phyloP scores from a whole-genome alignment of 2,797 vertebrate species.

The Antrozous pallidus region DNA sequence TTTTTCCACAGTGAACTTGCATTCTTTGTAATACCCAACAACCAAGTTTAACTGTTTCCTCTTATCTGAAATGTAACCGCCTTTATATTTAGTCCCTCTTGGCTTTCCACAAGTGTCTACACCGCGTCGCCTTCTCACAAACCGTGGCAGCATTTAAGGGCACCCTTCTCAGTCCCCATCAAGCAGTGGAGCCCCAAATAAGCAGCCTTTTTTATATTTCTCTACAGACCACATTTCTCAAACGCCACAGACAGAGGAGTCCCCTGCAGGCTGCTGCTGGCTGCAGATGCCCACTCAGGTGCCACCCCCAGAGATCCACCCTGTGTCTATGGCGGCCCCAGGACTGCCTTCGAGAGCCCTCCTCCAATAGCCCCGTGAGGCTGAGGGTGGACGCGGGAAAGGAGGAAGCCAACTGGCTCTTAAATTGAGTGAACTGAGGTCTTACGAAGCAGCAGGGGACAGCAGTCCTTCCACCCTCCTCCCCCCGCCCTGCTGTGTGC shows the following conservation, averaged over 20 bases:
- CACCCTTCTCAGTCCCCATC: background rate
- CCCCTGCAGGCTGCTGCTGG: background rate
- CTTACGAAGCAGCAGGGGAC: background rate
- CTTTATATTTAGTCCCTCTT: background rate
- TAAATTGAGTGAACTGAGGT: background rate
- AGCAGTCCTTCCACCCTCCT: background rate
- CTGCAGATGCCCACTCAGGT: background rate
- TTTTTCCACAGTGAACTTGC: background rate
- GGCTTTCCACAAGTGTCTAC: background rate
- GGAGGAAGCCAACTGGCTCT: background rate
- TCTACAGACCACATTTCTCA: background rate
- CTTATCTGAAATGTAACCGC: background rate
- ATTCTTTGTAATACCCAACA: slow-evolving; percentile 9
- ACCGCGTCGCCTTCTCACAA: background rate
- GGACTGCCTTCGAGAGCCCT: background rate
- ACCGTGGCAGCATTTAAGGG: background rate
- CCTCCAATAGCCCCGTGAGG: background rate
- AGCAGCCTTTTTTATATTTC: background rate
- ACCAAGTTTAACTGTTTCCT: background rate
- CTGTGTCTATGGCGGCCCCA: background rate
- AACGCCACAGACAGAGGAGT: background rate
- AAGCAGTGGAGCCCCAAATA: background rate
- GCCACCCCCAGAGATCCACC: background rate
- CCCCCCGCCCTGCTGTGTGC: background rate
- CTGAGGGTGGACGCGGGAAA: background rate